phyloP scores from a whole-genome alignment of 64 coral and sea anemone genomes.

The Porites australiensis region DNA sequence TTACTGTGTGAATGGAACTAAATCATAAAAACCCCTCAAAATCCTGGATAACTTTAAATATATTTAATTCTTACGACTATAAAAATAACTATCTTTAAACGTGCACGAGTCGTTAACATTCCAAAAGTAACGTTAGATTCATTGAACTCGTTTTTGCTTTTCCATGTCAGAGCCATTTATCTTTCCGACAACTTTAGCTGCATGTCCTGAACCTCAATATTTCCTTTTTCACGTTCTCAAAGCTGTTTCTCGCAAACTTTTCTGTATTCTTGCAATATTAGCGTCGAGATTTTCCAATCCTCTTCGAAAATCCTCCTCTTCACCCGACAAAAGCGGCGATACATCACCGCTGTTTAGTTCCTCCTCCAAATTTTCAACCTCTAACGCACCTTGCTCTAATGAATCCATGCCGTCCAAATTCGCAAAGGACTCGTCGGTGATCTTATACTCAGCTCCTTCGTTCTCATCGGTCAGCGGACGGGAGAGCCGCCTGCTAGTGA shows the following conservation, averaged over 20 bases:
- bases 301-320: conserved; percentile 69
- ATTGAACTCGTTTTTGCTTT: too few relatives aligned
- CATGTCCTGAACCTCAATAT: too few relatives aligned
- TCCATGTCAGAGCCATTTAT: too few relatives aligned
- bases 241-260: conserved; percentile 72
- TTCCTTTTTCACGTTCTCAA: conserved; percentile 23
- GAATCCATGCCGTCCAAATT: neutral
- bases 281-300: conserved; percentile 67
- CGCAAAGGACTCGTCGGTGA: neutral
- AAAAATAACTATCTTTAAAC: neutral
- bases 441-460: too few relatives aligned
- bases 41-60: neutral
- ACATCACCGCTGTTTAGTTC: conserved; percentile 18
- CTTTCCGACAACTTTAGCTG: too few relatives aligned
- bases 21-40: too few relatives aligned
- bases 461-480: too few relatives aligned
- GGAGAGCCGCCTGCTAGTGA: neutral
- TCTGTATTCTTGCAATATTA: conserved; percentile 75
- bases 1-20: neutral
- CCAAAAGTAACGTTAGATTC: neutral
- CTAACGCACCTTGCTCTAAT: neutral
- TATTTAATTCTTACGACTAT: neutral
- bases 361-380: conserved; percentile 1
- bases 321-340: conserved; percentile 65
- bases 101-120: neutral